Base-by-base conservation (phyloP, 2,888 invertebrate species). In the Eupeodes luniger region DNA sequence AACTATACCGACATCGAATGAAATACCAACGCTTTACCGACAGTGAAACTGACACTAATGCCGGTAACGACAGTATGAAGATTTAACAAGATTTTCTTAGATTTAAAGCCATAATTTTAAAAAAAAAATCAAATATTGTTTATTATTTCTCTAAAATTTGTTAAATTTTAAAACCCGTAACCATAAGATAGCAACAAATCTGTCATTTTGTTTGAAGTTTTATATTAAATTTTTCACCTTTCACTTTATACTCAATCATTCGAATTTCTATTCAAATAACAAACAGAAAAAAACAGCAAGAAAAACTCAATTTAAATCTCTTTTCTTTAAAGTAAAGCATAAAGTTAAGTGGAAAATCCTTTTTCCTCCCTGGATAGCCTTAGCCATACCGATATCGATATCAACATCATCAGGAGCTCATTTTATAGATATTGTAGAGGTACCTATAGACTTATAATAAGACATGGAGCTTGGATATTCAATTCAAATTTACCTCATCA, bases 401-500 rank as follows among this genome's bases (percentile, higher is more conserved):
- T 40, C 40, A 40, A 9, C 40, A 11, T 12, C 55, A 59, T 9
- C 11, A 55, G 4, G 14, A 34, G 3, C 14, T 59, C 59, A 36
- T 40, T 40, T 40, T 40, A 7, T 40, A 4, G 14, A 59, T 1
- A 36, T n/a, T 36, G 3, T 40, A 40, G 40, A 40, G 5, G 40
- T 40, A 19, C 6, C 14, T 44, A 5, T 19, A 66, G 66, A 47
- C 66, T 66, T 27, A 27, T 27, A 27, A 27, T 27, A 66, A 9
- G 16, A 4, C 47, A 10, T 47, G 14, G 9, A 53, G 6, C 47
- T 47, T 47, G 14, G 9, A 53, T 6, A 66, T 66, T 66, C 27
- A 47, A 14, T 66, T 66, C 27, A 14, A 66, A 47, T 49, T 49
- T 27, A 66, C 49, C 49, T 49, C 47, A 16, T 40, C 66, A 66